Evolutionary conservation across 2,888 invertebrate genomes (phyloP), one percentile per base, ranked within the genome.

Genomic region (Agrotis clavis): DNA sequence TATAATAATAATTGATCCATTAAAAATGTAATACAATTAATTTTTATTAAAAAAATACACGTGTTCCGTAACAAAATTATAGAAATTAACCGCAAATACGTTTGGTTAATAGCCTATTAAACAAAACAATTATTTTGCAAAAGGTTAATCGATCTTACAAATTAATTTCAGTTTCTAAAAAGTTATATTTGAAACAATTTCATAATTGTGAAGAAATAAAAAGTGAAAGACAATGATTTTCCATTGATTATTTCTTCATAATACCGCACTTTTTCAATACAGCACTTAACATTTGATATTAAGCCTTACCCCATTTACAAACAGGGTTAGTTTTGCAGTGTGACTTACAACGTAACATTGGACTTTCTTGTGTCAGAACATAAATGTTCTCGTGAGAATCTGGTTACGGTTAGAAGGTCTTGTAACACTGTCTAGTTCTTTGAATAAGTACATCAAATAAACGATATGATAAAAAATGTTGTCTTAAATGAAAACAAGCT

Each of bases 141-240:
- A 66, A 51, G 47, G 41, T 25, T 25, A 56, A 59, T 9, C 53
- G 16, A 69, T 67, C 66, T 54, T 21, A 53, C 57, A 67, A 81
- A 77, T 69, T 67, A 73, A 60, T 64, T 53, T 45, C 19, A 25
- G 35, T n/a, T 18, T 25, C 67, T 68, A 77, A 81, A 77, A 71
- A 63, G 9, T 41, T n/a, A 25, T n/a, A 57, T 30, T 77, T 68
- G 50, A 68, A 30, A 61, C 74, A 80, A 56, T 45, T 18, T 7
- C n/a, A 19, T 71, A 50, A 77, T 77, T 66, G 51, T 67, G n/a
- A 45, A 69, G 67, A 62, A 65, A 74, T 56, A 74, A 74, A 77
- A 74, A 72, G 19, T 25, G n/a, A 72, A 74, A n/a, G 51, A 77
- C 71, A 77, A 66, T 81, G 62, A 53, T 45, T 62, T 74, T 74